Conservation (phyloP, 2,113 vertebrate genomes). For the Oxyruncus cristatus region DNA sequence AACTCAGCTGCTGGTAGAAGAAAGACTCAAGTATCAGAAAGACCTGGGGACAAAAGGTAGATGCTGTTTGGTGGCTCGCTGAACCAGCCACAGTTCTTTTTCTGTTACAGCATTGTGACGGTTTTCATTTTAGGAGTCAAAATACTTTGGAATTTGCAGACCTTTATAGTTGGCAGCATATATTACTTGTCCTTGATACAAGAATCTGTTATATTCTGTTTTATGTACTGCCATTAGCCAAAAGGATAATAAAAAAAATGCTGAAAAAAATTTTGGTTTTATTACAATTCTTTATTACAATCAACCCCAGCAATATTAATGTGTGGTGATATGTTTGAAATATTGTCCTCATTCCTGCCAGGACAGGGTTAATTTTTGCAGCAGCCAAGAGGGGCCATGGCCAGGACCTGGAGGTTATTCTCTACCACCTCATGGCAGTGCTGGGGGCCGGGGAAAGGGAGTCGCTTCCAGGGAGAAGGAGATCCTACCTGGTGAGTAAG, state of each 20-base stretch:
- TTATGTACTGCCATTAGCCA: constrained; percentile 27
- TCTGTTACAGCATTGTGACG: background rate
- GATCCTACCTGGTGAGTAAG: background rate
- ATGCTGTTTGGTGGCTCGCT: background rate
- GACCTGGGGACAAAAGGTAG: background rate
- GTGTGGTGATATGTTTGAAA: background rate
- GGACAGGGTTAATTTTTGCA: background rate
- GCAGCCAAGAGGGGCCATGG: background rate
- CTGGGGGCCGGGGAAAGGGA: background rate
- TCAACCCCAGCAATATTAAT: background rate
- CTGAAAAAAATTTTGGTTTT: background rate
- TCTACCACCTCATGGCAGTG: background rate
- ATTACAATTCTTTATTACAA: background rate
- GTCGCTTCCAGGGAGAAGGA: background rate
- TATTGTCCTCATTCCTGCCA: background rate
- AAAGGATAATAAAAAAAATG: constrained; percentile 58
- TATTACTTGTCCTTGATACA: constrained; percentile 14
- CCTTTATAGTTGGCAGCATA: constrained; percentile 7
- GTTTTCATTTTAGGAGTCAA: constrained; percentile 2
- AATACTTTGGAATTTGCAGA: constrained; percentile 2
- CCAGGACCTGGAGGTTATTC: background rate
- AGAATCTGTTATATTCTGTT: background rate
- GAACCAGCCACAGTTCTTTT: background rate
- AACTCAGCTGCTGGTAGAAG: background rate
- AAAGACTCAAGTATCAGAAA: background rate